Base-by-base conservation (phyloP, 1,140 invertebrate genomes). In the Cylas formicarius region DNA sequence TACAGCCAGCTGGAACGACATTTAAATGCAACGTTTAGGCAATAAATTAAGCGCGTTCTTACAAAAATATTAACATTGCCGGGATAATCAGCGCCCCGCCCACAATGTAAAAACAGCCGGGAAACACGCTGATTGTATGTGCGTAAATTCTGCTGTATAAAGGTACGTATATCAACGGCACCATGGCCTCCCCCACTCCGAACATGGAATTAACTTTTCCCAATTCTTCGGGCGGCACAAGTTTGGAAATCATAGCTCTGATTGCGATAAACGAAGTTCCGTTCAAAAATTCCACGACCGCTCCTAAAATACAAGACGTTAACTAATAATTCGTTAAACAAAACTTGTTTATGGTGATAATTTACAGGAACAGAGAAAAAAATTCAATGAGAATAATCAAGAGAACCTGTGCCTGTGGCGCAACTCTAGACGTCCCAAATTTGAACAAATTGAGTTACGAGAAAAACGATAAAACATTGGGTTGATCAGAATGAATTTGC, bases 141-240 rank as follows among this genome's bases (percentile, higher is more conserved):
- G 74, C 75, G 57, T 86, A 88, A 5, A 85, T 61, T 0, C 74
- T 72, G 20, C 80, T 83, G 56, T 86, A 86, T 76, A 86, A 81
- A 0, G 84, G 84, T 0, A 79, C 81, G 64, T 84, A 86, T 9
- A 86, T 71, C 20, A 88, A 66, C 2, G 84, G 83, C 75, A 84
- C 83, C 43, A 86, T 68, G 1, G 83, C 81, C 63, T 87, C 84
- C n/a, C 78, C 82, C 10, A 86, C 71, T 0, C 84, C 84, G 46
- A 85, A 84, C 23, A 88, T 65, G 0, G 84, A 87, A 57, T 86
- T 85, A 5, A 86, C 80, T 68, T 87, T 86, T 18, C 84, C 81
- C 51, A 82, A 65, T 65, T 84, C 81, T 47, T 80, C 74, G 22
- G 77, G 71, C 8, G 74, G 73, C 2, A 86, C 80, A 35, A 87